phyloP scores from a whole-genome alignment of 2,113 vertebrate species.

The Grantiella picta region DNA sequence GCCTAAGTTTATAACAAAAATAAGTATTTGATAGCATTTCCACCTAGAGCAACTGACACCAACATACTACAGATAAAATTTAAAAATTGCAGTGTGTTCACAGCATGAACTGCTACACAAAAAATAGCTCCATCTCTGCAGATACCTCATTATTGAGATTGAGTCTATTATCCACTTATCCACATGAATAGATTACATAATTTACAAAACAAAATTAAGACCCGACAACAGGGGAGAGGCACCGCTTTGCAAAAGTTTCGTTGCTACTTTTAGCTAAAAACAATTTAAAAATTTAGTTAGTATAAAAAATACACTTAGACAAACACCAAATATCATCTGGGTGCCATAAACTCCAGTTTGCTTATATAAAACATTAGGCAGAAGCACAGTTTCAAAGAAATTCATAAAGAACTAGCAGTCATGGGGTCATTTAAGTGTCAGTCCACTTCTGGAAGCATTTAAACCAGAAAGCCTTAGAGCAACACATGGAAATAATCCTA shows the following conservation, averaged over 20 bases:
- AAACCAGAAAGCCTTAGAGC: not conserved
- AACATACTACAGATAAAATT: accelerated
- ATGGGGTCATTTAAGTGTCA: not conserved
- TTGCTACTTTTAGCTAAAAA: not conserved
- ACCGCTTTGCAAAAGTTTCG: not conserved
- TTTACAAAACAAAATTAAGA: not conserved
- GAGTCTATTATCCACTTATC: not conserved
- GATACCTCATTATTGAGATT: not conserved
- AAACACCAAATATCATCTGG: not conserved
- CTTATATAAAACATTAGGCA: not conserved
- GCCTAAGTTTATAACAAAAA: not conserved
- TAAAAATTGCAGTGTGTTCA: not conserved
- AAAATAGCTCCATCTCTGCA: not conserved
- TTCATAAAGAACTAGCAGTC: not conserved
- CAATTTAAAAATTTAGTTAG: not conserved
- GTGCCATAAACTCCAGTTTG: not conserved
- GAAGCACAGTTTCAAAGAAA: not conserved
- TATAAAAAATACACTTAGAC: not conserved
- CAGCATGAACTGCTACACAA: not conserved
- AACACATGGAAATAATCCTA: conserved; percentile 29
- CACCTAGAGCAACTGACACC: not conserved
- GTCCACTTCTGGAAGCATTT: not conserved
- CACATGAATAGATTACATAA: not conserved
- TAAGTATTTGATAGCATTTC: not conserved
- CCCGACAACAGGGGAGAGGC: not conserved